Evolutionary conservation across 1,140 invertebrate genomes (phyloP).

Genomic region (Apolygus lucorum): DNA sequence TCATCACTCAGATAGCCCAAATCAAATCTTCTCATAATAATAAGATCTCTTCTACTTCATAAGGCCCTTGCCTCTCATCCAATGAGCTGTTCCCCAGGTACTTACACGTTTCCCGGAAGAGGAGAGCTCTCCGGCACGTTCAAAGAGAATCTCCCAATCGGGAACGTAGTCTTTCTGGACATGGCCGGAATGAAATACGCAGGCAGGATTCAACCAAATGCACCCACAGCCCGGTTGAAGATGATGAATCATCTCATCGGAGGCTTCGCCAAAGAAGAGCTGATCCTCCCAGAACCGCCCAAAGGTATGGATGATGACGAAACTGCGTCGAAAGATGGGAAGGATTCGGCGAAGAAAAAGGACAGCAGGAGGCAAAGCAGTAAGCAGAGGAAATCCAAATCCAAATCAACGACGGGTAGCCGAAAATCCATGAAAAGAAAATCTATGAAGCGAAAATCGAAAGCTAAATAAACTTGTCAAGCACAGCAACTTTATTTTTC

Average conservation of each 20-base stretch:
- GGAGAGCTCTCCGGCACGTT: not conserved
- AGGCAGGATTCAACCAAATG: not conserved
- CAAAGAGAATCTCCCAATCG: not conserved
- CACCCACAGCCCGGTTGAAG: not conserved
- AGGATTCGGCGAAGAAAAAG: not conserved
- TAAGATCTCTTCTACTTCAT: too few relatives aligned
- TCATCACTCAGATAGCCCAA: not conserved
- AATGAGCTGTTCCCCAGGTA: too few relatives aligned
- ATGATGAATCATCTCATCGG: not conserved
- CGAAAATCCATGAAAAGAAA: too few relatives aligned
- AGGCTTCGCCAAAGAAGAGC: not conserved
- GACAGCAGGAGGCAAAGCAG: not conserved
- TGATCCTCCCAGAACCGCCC: not conserved
- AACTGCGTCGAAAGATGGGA: not conserved
- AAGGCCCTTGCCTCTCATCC: too few relatives aligned
- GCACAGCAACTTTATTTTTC: too few relatives aligned
- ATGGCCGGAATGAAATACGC: constrained; percentile 4
- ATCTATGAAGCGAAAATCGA: too few relatives aligned
- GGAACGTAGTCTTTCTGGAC: constrained; percentile 1
- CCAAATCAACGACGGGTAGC: too few relatives aligned
- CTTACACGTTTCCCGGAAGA: not conserved
- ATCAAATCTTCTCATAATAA: too few relatives aligned
- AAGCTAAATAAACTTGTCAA: too few relatives aligned
- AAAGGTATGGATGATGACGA: not conserved
- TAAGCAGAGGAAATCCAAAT: not conserved